These are phyloP conservation scores for Cryptoleucopteryx plumbea DNA, from an alignment of 2,113 vertebrate species.

Conservation along the genomic window DNA sequence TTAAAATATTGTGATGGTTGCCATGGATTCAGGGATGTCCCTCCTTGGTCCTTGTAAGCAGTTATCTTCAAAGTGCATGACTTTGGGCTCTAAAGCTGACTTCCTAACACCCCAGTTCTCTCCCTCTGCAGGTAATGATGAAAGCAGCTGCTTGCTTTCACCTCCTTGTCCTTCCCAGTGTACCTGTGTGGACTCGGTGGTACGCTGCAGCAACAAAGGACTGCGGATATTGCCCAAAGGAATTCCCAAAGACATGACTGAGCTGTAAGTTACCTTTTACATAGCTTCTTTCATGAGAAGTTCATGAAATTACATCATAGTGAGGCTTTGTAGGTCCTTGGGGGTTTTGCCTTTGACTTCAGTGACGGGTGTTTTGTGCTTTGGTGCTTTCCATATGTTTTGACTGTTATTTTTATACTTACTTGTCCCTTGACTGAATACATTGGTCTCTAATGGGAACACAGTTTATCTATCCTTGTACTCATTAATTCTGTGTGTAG, in stretches of 20 bases:
- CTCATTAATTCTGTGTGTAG: neutral
- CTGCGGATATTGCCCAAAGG: conserved; percentile 87
- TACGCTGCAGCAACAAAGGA: conserved; percentile 94
- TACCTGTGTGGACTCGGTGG: conserved; percentile 89
- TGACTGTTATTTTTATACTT: neutral
- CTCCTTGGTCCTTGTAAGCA: neutral
- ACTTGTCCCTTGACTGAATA: neutral
- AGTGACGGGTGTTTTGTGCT: neutral
- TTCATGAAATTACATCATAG: neutral
- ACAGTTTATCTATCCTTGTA: neutral
- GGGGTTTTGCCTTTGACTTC: neutral
- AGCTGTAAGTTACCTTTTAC: conserved; percentile 86
- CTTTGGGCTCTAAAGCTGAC: neutral
- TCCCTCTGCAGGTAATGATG: conserved; percentile 76
- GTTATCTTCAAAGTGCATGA: neutral
- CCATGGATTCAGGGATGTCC: neutral
- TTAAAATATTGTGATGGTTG: neutral
- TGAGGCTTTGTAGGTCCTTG: neutral
- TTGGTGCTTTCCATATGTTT: neutral
- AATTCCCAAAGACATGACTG: conserved; percentile 94
- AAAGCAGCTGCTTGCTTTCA: conserved; percentile 87
- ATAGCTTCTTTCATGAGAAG: neutral
- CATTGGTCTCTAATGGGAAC: neutral
- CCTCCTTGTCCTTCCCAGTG: conserved; percentile 91
- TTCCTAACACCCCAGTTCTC: neutral